Evolutionary conservation across 2,888 invertebrate genomes (phyloP), one percentile per base, ranked within the genome.

Genomic region (Mechanitis messenoides): DNA sequence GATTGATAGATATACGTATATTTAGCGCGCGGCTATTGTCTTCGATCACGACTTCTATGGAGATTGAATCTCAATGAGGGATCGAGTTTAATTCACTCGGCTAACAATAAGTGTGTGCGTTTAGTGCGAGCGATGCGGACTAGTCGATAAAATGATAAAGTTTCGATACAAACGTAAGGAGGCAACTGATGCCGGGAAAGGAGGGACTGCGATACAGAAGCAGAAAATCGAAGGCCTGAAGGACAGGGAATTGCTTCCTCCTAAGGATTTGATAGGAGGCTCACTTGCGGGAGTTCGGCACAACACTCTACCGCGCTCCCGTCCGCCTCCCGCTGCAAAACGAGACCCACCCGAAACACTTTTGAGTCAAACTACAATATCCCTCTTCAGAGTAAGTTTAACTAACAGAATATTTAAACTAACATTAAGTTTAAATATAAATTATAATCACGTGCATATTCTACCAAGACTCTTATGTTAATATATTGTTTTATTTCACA

Each of bases 91-190:
- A 70, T 73, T 72, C 73, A 78, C 75, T 74, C 71, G 71, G 69
- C 63, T 69, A 62, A 69, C 67, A 61, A 56, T 60, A 47, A 20
- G 55, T 50, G 64, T 64, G 70, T 68, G 75, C 74, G 74, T 70
- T 71, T 70, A 72, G 72, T 74, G 73, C 70, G 64, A 75, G 80
- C 76, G 71, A 87, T 85, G 86, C 72, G 83, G 82, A 80, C 81
- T 77, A 78, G 71, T 72, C 74, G 71, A 78, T 75, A 76, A 83
- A 79, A 93, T 93, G 93, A 93, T 93, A 69, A 93, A 93, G 84
- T 93, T 93, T 85, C 92, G 93, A 67, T 93, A 93, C 72, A 93
- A 93, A 74, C 92, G 92, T 68, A 93, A 93, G 79, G 93, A 93
- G 77, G 74, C 79, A 64, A 83, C 69, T 75, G 76, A 76, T 69